These are phyloP conservation scores for Phalanger gymnotis DNA, from an alignment of 2,797 vertebrate species.

Conservation along the genomic window DNA sequence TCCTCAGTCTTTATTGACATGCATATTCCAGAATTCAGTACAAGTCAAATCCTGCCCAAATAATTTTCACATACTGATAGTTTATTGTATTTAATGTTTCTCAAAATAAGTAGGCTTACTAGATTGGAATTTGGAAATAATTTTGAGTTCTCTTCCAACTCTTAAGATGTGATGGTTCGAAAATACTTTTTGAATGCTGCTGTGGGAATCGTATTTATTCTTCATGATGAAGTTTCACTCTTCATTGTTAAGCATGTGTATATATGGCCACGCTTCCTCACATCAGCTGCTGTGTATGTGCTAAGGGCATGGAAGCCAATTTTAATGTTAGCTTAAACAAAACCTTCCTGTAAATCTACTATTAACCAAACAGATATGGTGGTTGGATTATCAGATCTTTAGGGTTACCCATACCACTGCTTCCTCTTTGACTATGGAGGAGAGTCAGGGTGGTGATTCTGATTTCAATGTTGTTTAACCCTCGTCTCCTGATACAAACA, in stretches of 20 bases:
- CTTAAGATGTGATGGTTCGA: not conserved
- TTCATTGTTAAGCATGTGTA: not conserved
- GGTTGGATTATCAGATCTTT: not conserved
- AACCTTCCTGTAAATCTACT: constrained; percentile 32
- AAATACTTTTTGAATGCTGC: not conserved
- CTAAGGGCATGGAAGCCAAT: not conserved
- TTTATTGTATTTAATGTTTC: not conserved
- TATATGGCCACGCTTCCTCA: not conserved
- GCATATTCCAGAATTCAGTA: not conserved
- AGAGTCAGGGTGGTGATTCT: not conserved
- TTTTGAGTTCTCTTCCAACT: not conserved
- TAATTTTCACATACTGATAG: not conserved
- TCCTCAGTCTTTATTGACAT: not conserved
- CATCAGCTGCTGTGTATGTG: not conserved
- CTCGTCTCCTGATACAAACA: constrained; percentile 13
- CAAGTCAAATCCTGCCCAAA: not conserved
- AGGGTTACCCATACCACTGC: not conserved
- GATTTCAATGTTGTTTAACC: constrained; percentile 28
- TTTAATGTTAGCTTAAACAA: constrained; percentile 18
- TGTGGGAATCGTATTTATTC: not conserved
- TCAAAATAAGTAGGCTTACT: not conserved
- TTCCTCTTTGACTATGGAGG: not conserved
- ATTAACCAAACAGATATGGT: not conserved
- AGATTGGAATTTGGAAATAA: not conserved
- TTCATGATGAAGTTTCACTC: not conserved